Evolutionary conservation across 2,888 invertebrate species (phyloP).

Genomic region (Protodeltote pygarga): DNA sequence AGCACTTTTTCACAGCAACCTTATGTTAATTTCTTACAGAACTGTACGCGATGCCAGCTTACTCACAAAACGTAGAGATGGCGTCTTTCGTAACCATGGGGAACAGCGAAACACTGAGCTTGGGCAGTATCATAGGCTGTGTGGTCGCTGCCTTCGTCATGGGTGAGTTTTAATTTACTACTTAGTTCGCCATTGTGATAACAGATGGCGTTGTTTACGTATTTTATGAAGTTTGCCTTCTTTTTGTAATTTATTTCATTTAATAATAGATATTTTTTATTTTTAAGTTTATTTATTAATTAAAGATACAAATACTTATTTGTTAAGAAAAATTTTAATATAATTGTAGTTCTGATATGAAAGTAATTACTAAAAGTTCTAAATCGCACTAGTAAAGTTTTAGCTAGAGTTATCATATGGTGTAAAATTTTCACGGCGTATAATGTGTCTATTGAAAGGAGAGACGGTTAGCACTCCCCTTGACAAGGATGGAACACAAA

Average conservation of each 20-base stretch:
- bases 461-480: conserved; percentile 98
- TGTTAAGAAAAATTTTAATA: accelerated
- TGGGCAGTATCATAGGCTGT: conserved; percentile 73
- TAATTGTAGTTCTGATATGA: accelerated
- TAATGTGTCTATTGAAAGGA: conserved; percentile 97
- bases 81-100: conserved; percentile 77
- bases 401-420: conserved; percentile 14
- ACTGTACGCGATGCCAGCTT: conserved; percentile 79
- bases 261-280: not conserved
- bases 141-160: conserved; percentile 74
- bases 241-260: conserved; percentile 1
- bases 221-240: not conserved
- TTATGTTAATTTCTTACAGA: conserved; percentile 57
- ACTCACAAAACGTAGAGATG: conserved; percentile 79
- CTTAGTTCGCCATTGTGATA: not conserved
- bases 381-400: conserved; percentile 55
- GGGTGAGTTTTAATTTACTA: conserved; percentile 58
- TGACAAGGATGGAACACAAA: conserved; percentile 94
- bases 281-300: not conserved
- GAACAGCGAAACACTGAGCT: conserved; percentile 61
- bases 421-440: not conserved
- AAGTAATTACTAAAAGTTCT: conserved; percentile 12
- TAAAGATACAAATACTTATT: not conserved
- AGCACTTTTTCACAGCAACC: not conserved
- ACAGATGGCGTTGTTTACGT: conserved; percentile 52